These are phyloP conservation scores for Glyphotaelius pellucidus DNA, from an alignment of 2,888 invertebrate species.

Conservation along the genomic window DNA sequence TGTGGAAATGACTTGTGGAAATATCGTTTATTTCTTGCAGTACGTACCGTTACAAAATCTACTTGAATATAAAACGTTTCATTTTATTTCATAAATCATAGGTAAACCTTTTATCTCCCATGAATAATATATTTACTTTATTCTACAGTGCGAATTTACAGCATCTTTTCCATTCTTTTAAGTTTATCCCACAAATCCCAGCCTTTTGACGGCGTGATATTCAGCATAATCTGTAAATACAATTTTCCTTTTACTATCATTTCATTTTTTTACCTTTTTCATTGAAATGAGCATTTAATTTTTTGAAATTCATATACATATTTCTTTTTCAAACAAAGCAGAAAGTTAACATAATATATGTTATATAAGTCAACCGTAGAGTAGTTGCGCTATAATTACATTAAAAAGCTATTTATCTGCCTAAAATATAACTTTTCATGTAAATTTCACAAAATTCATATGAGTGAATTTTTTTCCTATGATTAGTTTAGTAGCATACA, in stretches of 20 bases:
- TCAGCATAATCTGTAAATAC: not conserved
- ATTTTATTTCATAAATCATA: not conserved
- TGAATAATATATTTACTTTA: not conserved
- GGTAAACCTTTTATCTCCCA: not conserved
- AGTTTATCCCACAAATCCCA: not conserved
- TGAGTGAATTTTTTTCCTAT: not conserved
- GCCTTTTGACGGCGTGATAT: no score
- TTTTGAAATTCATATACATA: no score
- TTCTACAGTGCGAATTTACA: not conserved
- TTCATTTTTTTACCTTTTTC: not conserved
- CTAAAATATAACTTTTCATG: no score
- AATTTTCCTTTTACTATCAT: not conserved
- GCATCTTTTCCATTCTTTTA: not conserved
- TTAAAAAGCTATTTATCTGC: no score
- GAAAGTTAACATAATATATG: no score
- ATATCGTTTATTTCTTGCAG: no score
- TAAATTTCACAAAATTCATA: no score
- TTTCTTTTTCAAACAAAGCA: no score
- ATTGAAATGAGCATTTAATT: no score
- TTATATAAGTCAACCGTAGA: no score
- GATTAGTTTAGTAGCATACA: not conserved
- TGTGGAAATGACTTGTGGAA: no score
- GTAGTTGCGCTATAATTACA: no score
- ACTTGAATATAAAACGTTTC: not conserved
- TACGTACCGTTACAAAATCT: not conserved